A percentile compares a stretch with the other conserved stretches of the same genome.
Conservation (phyloP, 2,797 vertebrate genomes). For the Pseudochromis fuscus region DNA sequence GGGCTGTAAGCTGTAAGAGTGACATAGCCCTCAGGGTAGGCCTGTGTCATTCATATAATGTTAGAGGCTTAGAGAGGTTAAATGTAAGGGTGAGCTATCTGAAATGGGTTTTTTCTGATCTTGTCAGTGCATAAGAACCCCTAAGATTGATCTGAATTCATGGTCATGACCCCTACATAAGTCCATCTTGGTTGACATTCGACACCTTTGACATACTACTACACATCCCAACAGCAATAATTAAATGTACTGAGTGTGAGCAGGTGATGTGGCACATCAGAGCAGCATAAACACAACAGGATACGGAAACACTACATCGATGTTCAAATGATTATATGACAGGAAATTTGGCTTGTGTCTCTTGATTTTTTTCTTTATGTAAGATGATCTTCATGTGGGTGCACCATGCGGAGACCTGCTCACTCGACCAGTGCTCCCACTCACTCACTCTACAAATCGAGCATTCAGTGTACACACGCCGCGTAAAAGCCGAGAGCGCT, state of each 20-base stretch:
- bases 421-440: slow-evolving; percentile 72
- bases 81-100: too few species aligned
- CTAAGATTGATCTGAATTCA: background rate
- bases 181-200: background rate
- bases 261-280: background rate
- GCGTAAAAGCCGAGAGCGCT: slow-evolving; percentile 46
- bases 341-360: slow-evolving; percentile 10
- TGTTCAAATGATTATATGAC: background rate
- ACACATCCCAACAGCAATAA: background rate
- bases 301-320: background rate
- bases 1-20: background rate
- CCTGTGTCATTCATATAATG: background rate
- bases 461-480: slow-evolving; percentile 50
- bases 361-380: slow-evolving; percentile 67
- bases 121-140: too few species aligned
- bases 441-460: slow-evolving; percentile 60
- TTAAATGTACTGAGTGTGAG: background rate
- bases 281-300: background rate
- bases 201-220: background rate
- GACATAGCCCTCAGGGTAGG: background rate
- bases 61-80: background rate
- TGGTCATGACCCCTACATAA: background rate
- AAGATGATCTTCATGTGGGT: slow-evolving; percentile 69
- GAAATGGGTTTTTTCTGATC: too few species aligned
- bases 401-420: slow-evolving; percentile 67